Evolutionary conservation across 2,888 invertebrate genomes (phyloP).

Genomic region (Andrena trimmerana): DNA sequence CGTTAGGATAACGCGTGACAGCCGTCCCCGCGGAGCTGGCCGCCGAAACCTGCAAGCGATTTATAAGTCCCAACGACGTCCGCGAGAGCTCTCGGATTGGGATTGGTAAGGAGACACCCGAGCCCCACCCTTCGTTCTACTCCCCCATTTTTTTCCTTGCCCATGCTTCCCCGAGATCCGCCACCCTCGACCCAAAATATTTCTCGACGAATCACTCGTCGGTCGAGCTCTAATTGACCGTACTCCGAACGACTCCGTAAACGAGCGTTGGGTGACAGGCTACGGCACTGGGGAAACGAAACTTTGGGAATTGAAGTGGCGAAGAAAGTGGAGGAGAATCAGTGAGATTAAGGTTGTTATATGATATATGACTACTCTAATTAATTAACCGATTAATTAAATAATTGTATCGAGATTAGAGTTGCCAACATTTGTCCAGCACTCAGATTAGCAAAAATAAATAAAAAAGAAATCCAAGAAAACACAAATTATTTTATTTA

Average conservation of each 20-base stretch:
- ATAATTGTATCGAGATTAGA: too few species aligned
- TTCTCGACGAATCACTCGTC: constrained; percentile 74
- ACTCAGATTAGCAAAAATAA: too few species aligned
- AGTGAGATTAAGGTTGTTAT: not conserved
- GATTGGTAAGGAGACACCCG: constrained; percentile 64
- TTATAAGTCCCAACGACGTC: constrained; percentile 78
- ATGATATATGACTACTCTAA: too few species aligned
- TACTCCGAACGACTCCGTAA: constrained; percentile 56
- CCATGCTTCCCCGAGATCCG: not conserved
- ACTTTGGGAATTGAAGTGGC: not conserved
- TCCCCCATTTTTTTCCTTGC: too few species aligned
- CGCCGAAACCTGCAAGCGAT: constrained; percentile 80
- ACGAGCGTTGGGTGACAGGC: constrained; percentile 25
- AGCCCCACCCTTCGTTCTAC: constrained; percentile 41
- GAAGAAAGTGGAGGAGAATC: not conserved
- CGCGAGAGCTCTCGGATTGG: constrained; percentile 67
- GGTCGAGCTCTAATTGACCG: constrained; percentile 72
- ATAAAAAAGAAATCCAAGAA: too few species aligned
- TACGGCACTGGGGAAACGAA: not conserved
- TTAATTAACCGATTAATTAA: too few species aligned
- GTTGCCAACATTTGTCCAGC: too few species aligned
- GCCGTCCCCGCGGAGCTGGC: constrained; percentile 70
- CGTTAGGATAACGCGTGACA: constrained; percentile 80
- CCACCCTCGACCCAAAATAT: constrained; percentile 66
- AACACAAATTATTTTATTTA: too few species aligned